A percentile compares a stretch with the other conserved stretches of the same genome.
These are phyloP conservation scores for Campoplex nolae DNA, from an alignment of 2,888 invertebrate species.

Conservation along the genomic window DNA sequence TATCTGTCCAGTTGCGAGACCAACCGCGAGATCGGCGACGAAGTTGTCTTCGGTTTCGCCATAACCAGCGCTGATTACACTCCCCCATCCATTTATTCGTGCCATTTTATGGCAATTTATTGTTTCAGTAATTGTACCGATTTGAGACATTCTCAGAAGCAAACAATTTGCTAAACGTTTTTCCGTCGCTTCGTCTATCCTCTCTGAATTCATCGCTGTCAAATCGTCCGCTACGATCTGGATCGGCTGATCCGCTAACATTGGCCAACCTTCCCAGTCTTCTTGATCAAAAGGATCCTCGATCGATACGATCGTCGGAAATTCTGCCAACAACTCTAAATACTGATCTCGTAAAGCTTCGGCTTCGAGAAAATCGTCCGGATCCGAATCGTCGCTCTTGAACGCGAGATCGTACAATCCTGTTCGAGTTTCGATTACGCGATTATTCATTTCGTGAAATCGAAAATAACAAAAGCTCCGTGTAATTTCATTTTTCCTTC, in stretches of 20 bases:
- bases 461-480: not conserved
- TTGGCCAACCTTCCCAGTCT: slow-evolving; percentile 81
- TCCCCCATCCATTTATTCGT: slow-evolving; percentile 76
- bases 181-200: slow-evolving; percentile 79
- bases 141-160: slow-evolving; percentile 77
- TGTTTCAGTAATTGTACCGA: slow-evolving; percentile 80
- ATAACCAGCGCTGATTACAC: slow-evolving; percentile 75
- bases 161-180: slow-evolving; percentile 77
- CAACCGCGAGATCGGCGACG: slow-evolving; percentile 79
- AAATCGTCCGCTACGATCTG: slow-evolving; percentile 80
- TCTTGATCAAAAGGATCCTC: slow-evolving; percentile 81
- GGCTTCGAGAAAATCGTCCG: slow-evolving; percentile 77
- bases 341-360: slow-evolving; percentile 78
- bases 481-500: too few relatives aligned
- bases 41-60: slow-evolving; percentile 82
- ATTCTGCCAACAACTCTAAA: slow-evolving; percentile 75
- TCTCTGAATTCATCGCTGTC: slow-evolving; percentile 78
- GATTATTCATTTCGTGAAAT: not conserved
- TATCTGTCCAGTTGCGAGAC: slow-evolving; percentile 78
- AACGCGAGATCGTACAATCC: slow-evolving; percentile 80
- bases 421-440: slow-evolving; percentile 36
- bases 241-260: slow-evolving; percentile 74
- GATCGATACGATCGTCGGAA: slow-evolving; percentile 78
- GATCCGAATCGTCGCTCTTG: slow-evolving; percentile 80
- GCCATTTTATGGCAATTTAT: slow-evolving; percentile 78